phyloP scores from a whole-genome alignment of 2,797 vertebrate genomes.

The Furcifer pardalis region DNA sequence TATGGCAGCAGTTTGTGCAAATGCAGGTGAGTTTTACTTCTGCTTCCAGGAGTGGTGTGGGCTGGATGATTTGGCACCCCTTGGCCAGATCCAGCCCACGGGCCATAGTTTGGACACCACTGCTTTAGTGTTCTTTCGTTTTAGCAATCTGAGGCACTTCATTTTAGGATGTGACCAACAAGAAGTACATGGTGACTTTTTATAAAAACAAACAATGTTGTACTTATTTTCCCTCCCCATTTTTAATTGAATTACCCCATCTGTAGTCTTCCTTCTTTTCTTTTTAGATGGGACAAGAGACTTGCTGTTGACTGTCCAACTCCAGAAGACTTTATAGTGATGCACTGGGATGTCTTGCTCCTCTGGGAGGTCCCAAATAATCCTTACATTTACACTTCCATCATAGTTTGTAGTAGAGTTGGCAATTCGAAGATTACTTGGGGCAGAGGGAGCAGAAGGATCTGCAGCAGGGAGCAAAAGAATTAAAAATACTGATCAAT shows the following conservation, averaged over 20 bases:
- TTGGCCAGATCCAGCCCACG: too few relatives aligned
- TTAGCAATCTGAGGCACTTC: background rate
- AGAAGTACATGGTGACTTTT: background rate
- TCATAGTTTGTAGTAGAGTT: constrained; percentile 81
- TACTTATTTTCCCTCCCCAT: background rate
- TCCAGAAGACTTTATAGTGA: constrained; percentile 96
- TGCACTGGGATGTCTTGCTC: constrained; percentile 92
- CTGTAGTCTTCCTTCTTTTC: constrained; percentile 90
- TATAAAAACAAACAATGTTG: background rate
- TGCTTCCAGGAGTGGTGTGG: too few relatives aligned
- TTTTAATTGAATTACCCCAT: constrained; percentile 80
- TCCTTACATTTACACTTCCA: constrained; percentile 78
- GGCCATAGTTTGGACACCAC: too few relatives aligned
- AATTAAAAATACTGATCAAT: background rate
- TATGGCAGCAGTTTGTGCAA: too few relatives aligned
- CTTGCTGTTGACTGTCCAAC: constrained; percentile 85
- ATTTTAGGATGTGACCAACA: background rate
- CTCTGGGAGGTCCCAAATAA: constrained; percentile 87
- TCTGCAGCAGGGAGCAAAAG: constrained; percentile 74
- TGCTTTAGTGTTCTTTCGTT: background rate
- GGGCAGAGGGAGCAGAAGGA: constrained; percentile 87
- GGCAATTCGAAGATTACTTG: constrained; percentile 80
- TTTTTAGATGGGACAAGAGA: constrained; percentile 87
- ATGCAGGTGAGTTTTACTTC: too few relatives aligned
- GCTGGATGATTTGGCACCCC: too few relatives aligned